Percentiles rank a stretch among this genome's conserved stretches.
Evolutionary conservation across 2,113 vertebrate genomes (phyloP).

Genomic region (Pontoporia blainvillei): DNA sequence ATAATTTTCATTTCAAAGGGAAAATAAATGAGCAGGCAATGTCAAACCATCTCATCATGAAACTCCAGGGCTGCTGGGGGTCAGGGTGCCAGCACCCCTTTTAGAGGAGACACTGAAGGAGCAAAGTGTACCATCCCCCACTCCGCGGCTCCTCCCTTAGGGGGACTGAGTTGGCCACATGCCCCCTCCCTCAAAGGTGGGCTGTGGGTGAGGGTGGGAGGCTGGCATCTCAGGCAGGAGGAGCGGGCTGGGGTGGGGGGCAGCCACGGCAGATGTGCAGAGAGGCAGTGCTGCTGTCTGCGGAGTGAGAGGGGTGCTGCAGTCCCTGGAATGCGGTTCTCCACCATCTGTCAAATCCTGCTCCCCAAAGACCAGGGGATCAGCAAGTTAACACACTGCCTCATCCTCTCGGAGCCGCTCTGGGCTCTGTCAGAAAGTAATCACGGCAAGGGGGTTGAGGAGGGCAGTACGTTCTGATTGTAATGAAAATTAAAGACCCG

Average conservation of each 20-base stretch:
- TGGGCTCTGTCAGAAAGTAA: neutral
- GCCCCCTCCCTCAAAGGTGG: accelerated
- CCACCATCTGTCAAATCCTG: neutral
- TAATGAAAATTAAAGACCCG: neutral
- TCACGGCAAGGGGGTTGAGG: neutral
- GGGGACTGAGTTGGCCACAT: accelerated
- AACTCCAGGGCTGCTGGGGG: neutral
- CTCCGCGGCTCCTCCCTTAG: neutral
- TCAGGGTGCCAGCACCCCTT: neutral
- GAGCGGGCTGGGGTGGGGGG: neutral
- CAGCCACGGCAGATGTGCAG: too few relatives aligned
- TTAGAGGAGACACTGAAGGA: neutral
- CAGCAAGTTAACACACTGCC: neutral
- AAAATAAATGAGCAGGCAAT: neutral
- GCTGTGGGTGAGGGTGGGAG: accelerated
- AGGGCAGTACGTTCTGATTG: neutral
- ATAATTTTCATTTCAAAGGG: slow-evolving; percentile 68
- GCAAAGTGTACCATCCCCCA: accelerated
- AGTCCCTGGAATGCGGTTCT: neutral
- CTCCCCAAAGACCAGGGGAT: neutral
- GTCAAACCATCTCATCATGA: neutral
- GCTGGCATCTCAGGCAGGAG: neutral
- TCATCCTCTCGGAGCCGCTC: neutral
- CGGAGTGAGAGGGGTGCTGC: neutral
- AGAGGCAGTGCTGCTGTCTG: accelerated